A percentile compares a stretch with the other conserved stretches of the same genome.
phyloP scores from a whole-genome alignment of 2,113 vertebrate genomes.

The Elaphurus davidianus region DNA sequence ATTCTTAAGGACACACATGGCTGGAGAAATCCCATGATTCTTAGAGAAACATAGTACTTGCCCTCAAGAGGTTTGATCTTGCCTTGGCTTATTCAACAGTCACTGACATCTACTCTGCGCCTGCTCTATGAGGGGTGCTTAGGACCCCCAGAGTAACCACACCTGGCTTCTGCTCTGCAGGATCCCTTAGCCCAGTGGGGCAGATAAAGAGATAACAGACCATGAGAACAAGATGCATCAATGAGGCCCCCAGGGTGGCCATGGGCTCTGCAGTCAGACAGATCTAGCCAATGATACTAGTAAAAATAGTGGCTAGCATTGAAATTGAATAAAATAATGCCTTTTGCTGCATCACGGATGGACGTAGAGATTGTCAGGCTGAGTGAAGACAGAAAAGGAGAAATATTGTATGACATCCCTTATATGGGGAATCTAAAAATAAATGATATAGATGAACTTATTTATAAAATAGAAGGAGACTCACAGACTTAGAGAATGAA shows the following conservation, averaged over 20 bases:
- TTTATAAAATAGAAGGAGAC: neutral
- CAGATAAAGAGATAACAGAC: neutral
- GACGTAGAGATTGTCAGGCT: neutral
- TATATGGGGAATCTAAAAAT: neutral
- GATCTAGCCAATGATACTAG: neutral
- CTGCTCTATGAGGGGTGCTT: neutral
- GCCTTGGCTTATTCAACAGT: neutral
- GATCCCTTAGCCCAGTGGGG: neutral
- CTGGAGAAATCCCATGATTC: neutral
- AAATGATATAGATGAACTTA: neutral
- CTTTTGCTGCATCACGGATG: neutral
- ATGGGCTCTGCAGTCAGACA: neutral
- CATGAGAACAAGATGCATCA: neutral
- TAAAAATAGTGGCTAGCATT: too few species aligned
- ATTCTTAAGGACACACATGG: neutral
- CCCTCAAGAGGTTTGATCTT: neutral
- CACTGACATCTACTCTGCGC: neutral
- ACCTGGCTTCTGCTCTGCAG: neutral
- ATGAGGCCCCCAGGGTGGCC: neutral
- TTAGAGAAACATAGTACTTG: neutral
- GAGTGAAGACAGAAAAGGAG: neutral
- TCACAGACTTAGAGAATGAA: neutral
- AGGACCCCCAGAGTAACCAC: neutral
- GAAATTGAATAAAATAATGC: neutral
- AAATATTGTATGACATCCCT: neutral